Conservation (phyloP, 1,140 invertebrate genomes). For the Papilio glaucus region DNA sequence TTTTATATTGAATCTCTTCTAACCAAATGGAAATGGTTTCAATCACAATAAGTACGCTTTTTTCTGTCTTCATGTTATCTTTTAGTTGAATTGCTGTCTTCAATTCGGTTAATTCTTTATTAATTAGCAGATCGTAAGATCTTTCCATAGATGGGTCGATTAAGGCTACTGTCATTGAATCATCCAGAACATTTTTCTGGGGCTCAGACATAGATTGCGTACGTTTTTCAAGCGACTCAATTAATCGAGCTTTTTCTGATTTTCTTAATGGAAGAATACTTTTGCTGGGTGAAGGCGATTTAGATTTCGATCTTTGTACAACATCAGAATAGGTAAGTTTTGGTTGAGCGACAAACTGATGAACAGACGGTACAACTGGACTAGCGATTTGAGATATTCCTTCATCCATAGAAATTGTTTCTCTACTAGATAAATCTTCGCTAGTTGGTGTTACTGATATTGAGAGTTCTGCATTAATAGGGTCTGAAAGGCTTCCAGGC, state of each 20-base stretch:
- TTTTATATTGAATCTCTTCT: constrained; percentile 92
- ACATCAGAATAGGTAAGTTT: constrained; percentile 80
- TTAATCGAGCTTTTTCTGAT: constrained; percentile 65
- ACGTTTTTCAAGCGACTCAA: constrained; percentile 70
- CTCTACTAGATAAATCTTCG: constrained; percentile 74
- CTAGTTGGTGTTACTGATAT: constrained; percentile 75
- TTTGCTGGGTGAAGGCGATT: constrained; percentile 77
- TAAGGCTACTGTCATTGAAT: constrained; percentile 71
- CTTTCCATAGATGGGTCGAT: constrained; percentile 76
- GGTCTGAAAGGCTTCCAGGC: constrained; percentile 80
- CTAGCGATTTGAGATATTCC: constrained; percentile 74
- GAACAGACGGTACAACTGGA: constrained; percentile 47
- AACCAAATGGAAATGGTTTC: constrained; percentile 92
- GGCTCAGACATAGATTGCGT: constrained; percentile 65
- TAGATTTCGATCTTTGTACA: constrained; percentile 79
- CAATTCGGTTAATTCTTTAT: constrained; percentile 86
- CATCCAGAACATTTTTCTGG: constrained; percentile 59
- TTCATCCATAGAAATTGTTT: constrained; percentile 78
- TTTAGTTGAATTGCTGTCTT: constrained; percentile 85
- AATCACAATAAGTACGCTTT: constrained; percentile 88
- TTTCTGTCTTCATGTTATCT: constrained; percentile 86
- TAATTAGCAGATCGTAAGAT: constrained; percentile 77
- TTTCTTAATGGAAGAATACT: constrained; percentile 52
- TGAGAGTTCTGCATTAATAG: constrained; percentile 79
- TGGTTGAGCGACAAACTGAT: constrained; percentile 46